Evolutionary conservation across 2,888 invertebrate genomes (phyloP).

Genomic region (Hoplodrina blanda): DNA sequence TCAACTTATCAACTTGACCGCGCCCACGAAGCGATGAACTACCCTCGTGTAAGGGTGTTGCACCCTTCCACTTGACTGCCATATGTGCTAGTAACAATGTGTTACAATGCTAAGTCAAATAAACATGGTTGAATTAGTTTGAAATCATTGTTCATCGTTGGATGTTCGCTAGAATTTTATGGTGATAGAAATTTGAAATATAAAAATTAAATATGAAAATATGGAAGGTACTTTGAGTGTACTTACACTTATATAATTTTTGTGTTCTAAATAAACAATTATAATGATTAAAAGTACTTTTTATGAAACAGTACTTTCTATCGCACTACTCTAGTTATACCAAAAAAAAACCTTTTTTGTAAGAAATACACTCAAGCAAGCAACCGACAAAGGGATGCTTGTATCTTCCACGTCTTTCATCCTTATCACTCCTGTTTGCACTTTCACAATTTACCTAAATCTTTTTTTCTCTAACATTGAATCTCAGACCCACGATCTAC

Average conservation of each 20-base stretch:
- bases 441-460: slow-evolving; percentile 3
- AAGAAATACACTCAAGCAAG: too few species aligned
- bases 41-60: slow-evolving; percentile 21
- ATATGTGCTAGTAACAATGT: slow-evolving; percentile 35
- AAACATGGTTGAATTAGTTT: slow-evolving; percentile 18
- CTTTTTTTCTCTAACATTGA: neutral
- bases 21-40: slow-evolving; percentile 8
- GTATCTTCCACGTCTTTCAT: too few species aligned
- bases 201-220: too few species aligned
- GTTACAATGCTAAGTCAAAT: slow-evolving; percentile 32
- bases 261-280: too few species aligned
- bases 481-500: slow-evolving; percentile 1
- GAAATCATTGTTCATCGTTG: slow-evolving; percentile 1
- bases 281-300: too few species aligned
- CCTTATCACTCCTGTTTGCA: too few species aligned
- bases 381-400: too few species aligned
- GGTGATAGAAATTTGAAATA: neutral
- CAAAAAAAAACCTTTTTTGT: too few species aligned
- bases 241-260: too few species aligned
- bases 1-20: slow-evolving; percentile 53
- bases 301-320: too few species aligned
- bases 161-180: neutral
- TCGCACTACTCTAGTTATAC: too few species aligned
- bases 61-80: slow-evolving; percentile 39
- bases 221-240: too few species aligned